Conservation (phyloP, 2,888 invertebrate species). For the Anoncus sp. region DNA sequence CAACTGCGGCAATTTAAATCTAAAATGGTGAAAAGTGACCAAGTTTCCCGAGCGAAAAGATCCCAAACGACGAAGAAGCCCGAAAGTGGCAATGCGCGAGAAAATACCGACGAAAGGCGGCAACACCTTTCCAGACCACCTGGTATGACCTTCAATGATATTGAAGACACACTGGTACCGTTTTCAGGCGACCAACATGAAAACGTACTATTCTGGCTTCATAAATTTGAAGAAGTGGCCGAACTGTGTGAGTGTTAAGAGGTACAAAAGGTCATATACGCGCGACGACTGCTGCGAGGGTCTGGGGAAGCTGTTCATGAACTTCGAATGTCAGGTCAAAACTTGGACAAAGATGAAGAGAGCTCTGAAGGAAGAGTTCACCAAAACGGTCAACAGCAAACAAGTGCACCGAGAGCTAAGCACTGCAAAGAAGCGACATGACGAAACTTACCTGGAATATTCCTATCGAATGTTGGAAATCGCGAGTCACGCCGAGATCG, state of each 20-base stretch:
- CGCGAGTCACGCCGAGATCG: slow-evolving; percentile 56
- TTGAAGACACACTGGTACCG: slow-evolving; percentile 19
- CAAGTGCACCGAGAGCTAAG: slow-evolving; percentile 22
- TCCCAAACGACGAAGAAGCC: neutral
- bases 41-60: slow-evolving; percentile 1
- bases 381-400: slow-evolving; percentile 23
- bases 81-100: neutral
- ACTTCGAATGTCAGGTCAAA: slow-evolving; percentile 43
- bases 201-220: slow-evolving; percentile 42
- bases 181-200: slow-evolving; percentile 24
- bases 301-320: slow-evolving; percentile 56
- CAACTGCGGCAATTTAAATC: neutral
- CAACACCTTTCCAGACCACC: neutral
- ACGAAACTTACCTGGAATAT: slow-evolving; percentile 56
- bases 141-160: slow-evolving; percentile 24
- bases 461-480: slow-evolving; percentile 58
- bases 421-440: slow-evolving; percentile 16
- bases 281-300: slow-evolving; percentile 49
- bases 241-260: slow-evolving; percentile 52
- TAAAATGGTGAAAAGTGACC: neutral
- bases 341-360: slow-evolving; percentile 20
- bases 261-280: slow-evolving; percentile 53
- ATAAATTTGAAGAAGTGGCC: slow-evolving; percentile 60
- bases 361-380: slow-evolving; percentile 34
- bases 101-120: neutral